These are phyloP conservation scores for Therioaphis trifolii DNA, from an alignment of 2,888 invertebrate species.

Conservation along the genomic window DNA sequence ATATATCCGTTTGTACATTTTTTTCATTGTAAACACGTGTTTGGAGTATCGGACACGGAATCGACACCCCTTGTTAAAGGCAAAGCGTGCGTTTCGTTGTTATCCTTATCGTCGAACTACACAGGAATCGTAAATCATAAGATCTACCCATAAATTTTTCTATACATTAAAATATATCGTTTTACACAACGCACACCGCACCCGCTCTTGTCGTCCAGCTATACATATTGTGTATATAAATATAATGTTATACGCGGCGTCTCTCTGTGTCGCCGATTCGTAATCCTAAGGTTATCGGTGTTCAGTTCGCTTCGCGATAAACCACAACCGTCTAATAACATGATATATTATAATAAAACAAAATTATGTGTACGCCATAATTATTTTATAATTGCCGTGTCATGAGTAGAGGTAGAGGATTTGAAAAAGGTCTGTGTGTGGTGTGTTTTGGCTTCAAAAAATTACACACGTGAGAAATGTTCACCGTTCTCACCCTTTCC, in stretches of 20 bases:
- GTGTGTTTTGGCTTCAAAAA: neutral
- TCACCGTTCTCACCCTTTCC: too few relatives aligned
- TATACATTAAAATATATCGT: neutral
- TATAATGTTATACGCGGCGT: constrained; percentile 4
- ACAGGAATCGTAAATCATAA: constrained; percentile 21
- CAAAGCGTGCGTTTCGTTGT: neutral
- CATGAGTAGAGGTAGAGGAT: too few relatives aligned
- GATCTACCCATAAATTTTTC: neutral
- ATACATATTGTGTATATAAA: neutral
- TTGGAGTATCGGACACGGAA: neutral
- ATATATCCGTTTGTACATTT: neutral
- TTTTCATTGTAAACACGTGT: constrained; percentile 25
- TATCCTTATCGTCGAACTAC: constrained; percentile 8
- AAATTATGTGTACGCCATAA: neutral
- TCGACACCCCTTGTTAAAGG: constrained; percentile 1
- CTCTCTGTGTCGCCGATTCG: constrained; percentile 28
- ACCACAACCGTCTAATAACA: neutral
- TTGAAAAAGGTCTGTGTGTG: neutral
- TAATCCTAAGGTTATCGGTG: constrained; percentile 49
- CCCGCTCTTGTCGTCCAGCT: neutral
- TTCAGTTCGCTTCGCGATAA: constrained; percentile 48
- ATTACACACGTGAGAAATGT: neutral
- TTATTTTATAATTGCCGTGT: neutral
- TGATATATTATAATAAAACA: neutral
- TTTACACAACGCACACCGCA: neutral